phyloP scores from a whole-genome alignment of 2,797 vertebrate species.

The Triplophysa bombifrons region DNA sequence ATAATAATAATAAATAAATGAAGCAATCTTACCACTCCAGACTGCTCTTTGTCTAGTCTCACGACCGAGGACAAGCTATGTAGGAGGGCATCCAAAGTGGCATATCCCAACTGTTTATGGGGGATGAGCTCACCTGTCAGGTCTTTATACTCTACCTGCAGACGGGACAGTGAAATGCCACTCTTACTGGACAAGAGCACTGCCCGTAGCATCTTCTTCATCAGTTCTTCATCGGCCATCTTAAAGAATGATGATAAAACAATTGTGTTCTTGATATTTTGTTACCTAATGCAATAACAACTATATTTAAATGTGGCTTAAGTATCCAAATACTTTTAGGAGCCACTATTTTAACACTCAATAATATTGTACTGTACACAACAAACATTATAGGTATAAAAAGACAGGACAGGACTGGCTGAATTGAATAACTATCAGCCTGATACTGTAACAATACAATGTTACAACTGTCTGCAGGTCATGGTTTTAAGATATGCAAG shows the following conservation, averaged over 20 bases:
- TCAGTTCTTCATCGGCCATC: slow-evolving; percentile 88
- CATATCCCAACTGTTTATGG: slow-evolving; percentile 85
- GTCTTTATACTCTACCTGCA: slow-evolving; percentile 88
- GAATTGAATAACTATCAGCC: neutral
- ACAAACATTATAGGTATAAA: neutral
- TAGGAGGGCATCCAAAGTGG: slow-evolving; percentile 83
- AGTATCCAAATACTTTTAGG: too few relatives aligned
- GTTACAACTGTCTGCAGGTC: neutral
- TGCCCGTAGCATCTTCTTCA: slow-evolving; percentile 86
- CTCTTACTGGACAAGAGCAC: slow-evolving; percentile 86
- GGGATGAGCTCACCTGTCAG: slow-evolving; percentile 90
- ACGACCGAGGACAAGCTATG: slow-evolving; percentile 85
- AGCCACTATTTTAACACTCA: too few relatives aligned
- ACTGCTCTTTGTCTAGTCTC: slow-evolving; percentile 78
- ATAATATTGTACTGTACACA: too few relatives aligned
- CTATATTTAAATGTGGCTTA: too few relatives aligned
- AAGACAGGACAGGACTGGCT: neutral
- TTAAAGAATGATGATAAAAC: slow-evolving; percentile 55
- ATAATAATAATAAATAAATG: neutral
- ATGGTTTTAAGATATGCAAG: neutral
- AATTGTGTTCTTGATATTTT: neutral
- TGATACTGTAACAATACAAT: neutral
- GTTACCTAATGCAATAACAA: neutral
- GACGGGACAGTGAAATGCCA: slow-evolving; percentile 78
- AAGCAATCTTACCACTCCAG: slow-evolving; percentile 82